Conservation (phyloP, 2,888 invertebrate species). For the Capitulum mitella region DNA sequence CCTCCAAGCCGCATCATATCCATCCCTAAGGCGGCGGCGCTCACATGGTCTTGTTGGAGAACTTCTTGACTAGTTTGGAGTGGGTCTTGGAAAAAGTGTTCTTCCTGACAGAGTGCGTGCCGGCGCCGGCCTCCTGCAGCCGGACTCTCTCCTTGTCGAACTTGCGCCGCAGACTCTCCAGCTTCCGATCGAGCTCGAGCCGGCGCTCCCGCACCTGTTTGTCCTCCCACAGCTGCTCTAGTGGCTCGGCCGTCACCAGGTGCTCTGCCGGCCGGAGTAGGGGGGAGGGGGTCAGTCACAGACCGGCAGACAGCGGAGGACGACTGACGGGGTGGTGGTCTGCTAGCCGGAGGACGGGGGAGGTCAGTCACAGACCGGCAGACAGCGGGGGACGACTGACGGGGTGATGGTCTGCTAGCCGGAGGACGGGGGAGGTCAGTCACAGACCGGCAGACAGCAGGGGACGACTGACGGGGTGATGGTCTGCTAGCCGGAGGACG, state of each 20-base stretch:
- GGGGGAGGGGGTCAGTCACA: slow-evolving; percentile 37
- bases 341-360: not conserved
- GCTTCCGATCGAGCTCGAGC: slow-evolving; percentile 74
- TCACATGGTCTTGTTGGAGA: slow-evolving; percentile 37
- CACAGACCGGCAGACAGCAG: slow-evolving; percentile 1
- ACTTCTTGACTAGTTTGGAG: slow-evolving; percentile 43
- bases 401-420: not conserved
- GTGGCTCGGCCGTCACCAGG: slow-evolving; percentile 63
- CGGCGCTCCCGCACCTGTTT: slow-evolving; percentile 77
- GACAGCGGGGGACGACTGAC: not conserved
- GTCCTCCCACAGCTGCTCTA: slow-evolving; percentile 70
- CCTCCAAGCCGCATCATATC: no score
- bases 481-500: no score
- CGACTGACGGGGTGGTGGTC: not conserved
- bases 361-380: not conserved
- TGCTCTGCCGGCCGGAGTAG: slow-evolving; percentile 29
- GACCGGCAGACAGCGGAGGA: not conserved
- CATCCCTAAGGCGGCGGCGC: no score
- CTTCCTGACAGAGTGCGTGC: not conserved
- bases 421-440: not conserved
- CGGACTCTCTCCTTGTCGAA: slow-evolving; percentile 44
- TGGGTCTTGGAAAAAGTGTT: slow-evolving; percentile 47
- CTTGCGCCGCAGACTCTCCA: slow-evolving; percentile 61
- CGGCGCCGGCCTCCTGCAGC: not conserved
- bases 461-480: no score